Base-by-base conservation (phyloP, 30 jellyfish, hydroid and myxozoan genomes). In the Nemopilema nomurai region DNA sequence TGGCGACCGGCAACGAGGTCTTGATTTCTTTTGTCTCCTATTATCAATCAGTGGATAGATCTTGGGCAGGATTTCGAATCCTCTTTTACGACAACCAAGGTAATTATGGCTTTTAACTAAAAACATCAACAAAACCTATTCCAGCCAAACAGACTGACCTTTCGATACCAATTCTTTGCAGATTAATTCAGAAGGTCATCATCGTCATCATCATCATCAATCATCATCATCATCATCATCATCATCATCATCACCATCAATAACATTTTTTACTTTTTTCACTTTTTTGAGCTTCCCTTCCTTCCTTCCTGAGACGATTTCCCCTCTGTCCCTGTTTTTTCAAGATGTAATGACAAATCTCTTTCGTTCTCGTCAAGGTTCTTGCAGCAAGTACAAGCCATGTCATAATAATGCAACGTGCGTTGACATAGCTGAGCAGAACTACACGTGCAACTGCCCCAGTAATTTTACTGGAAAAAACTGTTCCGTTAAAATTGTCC, bases 381-480 rank as follows among this genome's bases (percentile, higher is more conserved):
- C 28, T 57, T 70, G 80, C 17, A 27, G 65, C 1, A 70, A 70
- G 0, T 24, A 25, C 49, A 28, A 18, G 25, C 92, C 97, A 57
- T 90, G 97, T 66, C 9, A 26, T 41, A 90, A 90, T 77, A 85
- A 85, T 90, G 97, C 84, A 13, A 49, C 90, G 9, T 90, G 97
- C 52, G 64, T 24, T 63, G 87, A 84, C 63, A 25, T 50, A 21
- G 23, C 73, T 3, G 87, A 69, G 20, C 62, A 79, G 25, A 86
- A n/a, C 17, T 90, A 66, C 79, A 49, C 21, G 52, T 90, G 97
- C 82, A 53, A 69, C 52, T 84, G 97, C 70, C n/a, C 63, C 16
- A 33, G 25, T 52, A 50, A 50, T 33, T 65, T 25, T 72, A 90
- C 90, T 25, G 97, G 96, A 3, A 79, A 70, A 53, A 83, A 84